A percentile compares a stretch with the other conserved stretches of the same genome.
Evolutionary conservation across 2,797 vertebrate species (phyloP).

Genomic region (Buphagus erythrorhynchus): DNA sequence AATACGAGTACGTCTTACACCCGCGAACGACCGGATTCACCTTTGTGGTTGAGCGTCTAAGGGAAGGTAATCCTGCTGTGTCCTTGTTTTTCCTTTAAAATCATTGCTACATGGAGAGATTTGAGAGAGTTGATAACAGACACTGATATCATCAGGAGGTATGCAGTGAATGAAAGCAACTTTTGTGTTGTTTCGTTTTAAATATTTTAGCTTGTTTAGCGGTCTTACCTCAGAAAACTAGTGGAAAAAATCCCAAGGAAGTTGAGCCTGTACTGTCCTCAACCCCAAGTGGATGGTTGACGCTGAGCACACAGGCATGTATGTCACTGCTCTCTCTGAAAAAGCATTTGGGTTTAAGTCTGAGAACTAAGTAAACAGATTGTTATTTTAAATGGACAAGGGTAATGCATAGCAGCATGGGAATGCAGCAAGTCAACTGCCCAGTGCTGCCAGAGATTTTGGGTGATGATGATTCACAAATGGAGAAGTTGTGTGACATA

Average conservation of each 20-base stretch:
- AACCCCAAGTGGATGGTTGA: neutral
- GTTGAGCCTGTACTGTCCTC: neutral
- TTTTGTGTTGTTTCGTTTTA: neutral
- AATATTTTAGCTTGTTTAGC: neutral
- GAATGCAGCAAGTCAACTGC: neutral
- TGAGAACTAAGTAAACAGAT: neutral
- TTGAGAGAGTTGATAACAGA: neutral
- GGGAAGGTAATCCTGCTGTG: slow-evolving; percentile 84
- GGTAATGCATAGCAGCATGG: neutral
- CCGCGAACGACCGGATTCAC: slow-evolving; percentile 96
- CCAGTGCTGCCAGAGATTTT: neutral
- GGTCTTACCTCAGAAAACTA: neutral
- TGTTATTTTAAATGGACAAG: neutral
- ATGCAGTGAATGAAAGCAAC: neutral
- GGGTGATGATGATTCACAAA: neutral
- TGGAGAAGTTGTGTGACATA: neutral
- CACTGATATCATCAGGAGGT: neutral
- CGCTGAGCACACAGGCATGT: rapidly evolving
- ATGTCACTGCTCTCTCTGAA: neutral
- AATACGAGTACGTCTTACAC: slow-evolving; percentile 92
- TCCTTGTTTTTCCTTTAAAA: neutral
- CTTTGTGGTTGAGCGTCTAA: slow-evolving; percentile 90
- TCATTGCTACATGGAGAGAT: neutral
- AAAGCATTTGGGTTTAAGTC: neutral
- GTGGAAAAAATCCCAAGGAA: neutral